Percentiles rank a stretch among this genome's conserved stretches.
These are phyloP conservation scores for Manis javanica DNA, from an alignment of 2,797 vertebrate species.

Conservation along the genomic window DNA sequence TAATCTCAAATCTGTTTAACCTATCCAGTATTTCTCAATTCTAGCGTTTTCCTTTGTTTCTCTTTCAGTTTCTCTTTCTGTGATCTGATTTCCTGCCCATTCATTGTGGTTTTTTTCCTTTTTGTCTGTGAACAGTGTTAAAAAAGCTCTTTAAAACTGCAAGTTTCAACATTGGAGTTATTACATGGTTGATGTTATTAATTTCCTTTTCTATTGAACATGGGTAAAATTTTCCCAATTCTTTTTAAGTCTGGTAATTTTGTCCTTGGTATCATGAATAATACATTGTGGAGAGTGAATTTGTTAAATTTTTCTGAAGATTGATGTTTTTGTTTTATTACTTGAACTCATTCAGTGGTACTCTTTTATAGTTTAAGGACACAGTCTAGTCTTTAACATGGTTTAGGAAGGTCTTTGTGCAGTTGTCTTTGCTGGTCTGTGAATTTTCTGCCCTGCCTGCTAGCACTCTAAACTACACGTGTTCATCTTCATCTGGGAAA, in stretches of 20 bases:
- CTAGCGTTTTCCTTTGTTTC: constrained; percentile 21
- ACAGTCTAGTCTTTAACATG: constrained; percentile 8
- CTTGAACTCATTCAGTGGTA: constrained; percentile 9
- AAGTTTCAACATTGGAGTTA: constrained; percentile 2
- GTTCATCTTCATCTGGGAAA: not conserved
- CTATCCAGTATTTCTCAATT: not conserved
- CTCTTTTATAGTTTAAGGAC: not conserved
- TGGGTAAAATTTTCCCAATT: constrained; percentile 27
- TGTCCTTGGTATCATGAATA: not conserved
- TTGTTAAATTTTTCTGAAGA: constrained; percentile 24
- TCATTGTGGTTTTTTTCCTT: constrained; percentile 28
- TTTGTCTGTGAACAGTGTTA: constrained; percentile 15
- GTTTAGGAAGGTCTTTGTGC: constrained; percentile 16
- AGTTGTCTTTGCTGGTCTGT: not conserved
- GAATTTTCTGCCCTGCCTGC: not conserved
- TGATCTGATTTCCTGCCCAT: not conserved
- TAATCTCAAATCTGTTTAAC: not conserved
- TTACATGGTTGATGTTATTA: not conserved
- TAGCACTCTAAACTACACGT: not conserved
- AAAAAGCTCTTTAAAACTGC: constrained; percentile 14
- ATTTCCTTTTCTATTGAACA: constrained; percentile 20
- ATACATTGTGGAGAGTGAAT: not conserved
- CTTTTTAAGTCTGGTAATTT: constrained; percentile 13
- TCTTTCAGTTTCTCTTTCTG: not conserved
- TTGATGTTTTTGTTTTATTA: constrained; percentile 35